Percentiles rank a stretch among this genome's conserved stretches.
Evolutionary conservation across 1,140 invertebrate species (phyloP).

Genomic region (Penaeus japonicus): DNA sequence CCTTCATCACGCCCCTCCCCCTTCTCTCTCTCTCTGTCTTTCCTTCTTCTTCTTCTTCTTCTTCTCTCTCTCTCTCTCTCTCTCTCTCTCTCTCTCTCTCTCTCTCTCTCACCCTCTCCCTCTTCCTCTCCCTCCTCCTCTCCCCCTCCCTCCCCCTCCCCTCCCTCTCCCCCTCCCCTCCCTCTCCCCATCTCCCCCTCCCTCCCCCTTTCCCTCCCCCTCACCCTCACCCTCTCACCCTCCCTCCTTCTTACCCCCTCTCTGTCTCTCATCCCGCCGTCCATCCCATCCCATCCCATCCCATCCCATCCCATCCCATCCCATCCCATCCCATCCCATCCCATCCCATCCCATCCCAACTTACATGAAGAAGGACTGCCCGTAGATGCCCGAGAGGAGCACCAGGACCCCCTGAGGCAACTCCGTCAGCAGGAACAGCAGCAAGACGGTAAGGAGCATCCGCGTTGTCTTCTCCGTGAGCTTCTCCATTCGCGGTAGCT

Average conservation of each 20-base stretch:
- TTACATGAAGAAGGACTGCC: constrained; percentile 56
- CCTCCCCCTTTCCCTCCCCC: neutral
- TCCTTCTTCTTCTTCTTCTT: neutral
- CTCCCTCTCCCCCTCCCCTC: neutral
- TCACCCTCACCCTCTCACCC: neutral
- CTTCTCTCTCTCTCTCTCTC: neutral
- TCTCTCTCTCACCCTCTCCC: neutral
- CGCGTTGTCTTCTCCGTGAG: constrained; percentile 66
- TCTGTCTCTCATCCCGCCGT: neutral
- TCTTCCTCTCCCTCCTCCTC: neutral
- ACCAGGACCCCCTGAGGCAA: constrained; percentile 65
- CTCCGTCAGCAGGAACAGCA: constrained; percentile 69
- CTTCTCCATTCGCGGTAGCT: constrained; percentile 56
- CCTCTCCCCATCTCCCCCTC: neutral
- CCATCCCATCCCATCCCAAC: neutral
- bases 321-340: neutral
- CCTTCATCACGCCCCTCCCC: neutral
- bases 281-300: neutral
- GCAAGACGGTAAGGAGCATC: constrained; percentile 72
- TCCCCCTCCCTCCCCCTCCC: neutral
- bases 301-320: no score
- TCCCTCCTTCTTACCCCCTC: neutral
- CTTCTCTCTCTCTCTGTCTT: neutral
- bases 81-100: no score
- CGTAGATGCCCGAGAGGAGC: constrained; percentile 60